Evolutionary conservation across 2,888 invertebrate genomes (phyloP).

Genomic region (Drosophila rubida): DNA sequence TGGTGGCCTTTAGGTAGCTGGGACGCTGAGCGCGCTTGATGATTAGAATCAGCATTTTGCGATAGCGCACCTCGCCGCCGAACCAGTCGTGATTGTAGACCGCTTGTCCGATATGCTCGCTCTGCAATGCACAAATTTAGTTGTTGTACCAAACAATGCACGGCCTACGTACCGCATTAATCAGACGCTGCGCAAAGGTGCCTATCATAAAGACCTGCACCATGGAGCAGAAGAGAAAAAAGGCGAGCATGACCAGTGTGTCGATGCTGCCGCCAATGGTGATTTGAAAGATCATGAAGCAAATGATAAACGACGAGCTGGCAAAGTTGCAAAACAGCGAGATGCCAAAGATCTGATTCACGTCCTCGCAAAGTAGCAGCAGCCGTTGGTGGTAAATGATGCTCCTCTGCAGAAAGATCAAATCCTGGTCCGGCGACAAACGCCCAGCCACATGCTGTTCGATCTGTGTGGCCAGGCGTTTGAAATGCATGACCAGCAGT

Average conservation of each 20-base stretch:
- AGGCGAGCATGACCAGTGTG: slow-evolving; percentile 66
- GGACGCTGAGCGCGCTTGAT: slow-evolving; percentile 78
- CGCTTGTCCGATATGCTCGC: slow-evolving; percentile 71
- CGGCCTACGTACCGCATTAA: slow-evolving; percentile 72
- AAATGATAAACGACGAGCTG: slow-evolving; percentile 80
- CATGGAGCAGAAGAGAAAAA: slow-evolving; percentile 78
- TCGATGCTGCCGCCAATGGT: slow-evolving; percentile 73
- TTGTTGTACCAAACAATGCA: background rate
- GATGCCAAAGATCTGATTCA: slow-evolving; percentile 79
- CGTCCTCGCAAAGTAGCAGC: slow-evolving; percentile 43
- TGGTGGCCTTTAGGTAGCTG: slow-evolving; percentile 72
- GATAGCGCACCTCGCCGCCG: slow-evolving; percentile 65
- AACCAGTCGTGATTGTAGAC: slow-evolving; percentile 81
- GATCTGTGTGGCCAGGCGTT: slow-evolving; percentile 60
- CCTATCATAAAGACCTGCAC: slow-evolving; percentile 79
- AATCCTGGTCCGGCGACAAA: slow-evolving; percentile 35
- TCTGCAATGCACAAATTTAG: slow-evolving; percentile 54
- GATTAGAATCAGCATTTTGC: slow-evolving; percentile 75
- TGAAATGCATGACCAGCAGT: slow-evolving; percentile 83
- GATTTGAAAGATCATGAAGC: slow-evolving; percentile 82
- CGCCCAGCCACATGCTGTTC: slow-evolving; percentile 50
- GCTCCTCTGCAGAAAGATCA: slow-evolving; percentile 48
- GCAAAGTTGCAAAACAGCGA: slow-evolving; percentile 78
- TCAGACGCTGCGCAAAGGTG: slow-evolving; percentile 75
- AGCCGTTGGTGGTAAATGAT: slow-evolving; percentile 71